These are phyloP conservation scores for Rhodeus uyekii DNA, from an alignment of 2,797 vertebrate genomes.

Conservation along the genomic window DNA sequence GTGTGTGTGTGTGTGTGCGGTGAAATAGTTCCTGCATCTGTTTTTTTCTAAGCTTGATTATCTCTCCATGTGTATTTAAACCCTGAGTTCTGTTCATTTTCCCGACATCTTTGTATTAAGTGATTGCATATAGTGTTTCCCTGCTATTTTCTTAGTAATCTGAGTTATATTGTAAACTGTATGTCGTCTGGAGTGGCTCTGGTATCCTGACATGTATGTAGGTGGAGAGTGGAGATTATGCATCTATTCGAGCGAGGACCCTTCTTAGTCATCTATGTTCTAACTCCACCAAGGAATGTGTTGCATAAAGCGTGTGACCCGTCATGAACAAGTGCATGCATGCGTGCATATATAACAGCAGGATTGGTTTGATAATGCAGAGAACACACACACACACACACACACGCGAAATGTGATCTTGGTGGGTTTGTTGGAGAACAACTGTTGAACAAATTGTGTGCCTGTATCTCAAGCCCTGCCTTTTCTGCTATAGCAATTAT, in stretches of 20 bases:
- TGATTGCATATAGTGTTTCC: too few relatives aligned
- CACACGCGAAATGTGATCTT: constrained; percentile 11
- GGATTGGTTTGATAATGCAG: neutral
- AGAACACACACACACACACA: neutral
- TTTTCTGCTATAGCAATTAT: neutral
- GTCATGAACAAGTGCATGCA: constrained; percentile 1
- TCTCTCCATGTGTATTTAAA: too few relatives aligned
- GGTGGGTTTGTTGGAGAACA: constrained; percentile 15
- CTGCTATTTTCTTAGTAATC: too few relatives aligned
- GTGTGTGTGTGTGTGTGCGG: too few relatives aligned
- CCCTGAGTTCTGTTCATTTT: too few relatives aligned
- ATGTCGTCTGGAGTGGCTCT: neutral
- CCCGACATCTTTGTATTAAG: too few relatives aligned
- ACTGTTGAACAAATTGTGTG: neutral
- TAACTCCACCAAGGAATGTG: constrained; percentile 36
- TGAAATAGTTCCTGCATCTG: too few relatives aligned
- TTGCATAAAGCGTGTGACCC: neutral
- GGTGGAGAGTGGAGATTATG: neutral
- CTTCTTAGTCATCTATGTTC: constrained; percentile 20
- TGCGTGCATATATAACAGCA: neutral
- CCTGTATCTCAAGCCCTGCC: neutral
- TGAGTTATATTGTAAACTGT: too few relatives aligned
- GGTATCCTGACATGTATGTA: neutral
- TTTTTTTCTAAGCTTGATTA: too few relatives aligned
- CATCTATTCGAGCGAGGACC: neutral